Percentiles rank a stretch among this genome's conserved stretches.
Conservation (phyloP, 2,113 vertebrate genomes). For the Platanista minor region DNA sequence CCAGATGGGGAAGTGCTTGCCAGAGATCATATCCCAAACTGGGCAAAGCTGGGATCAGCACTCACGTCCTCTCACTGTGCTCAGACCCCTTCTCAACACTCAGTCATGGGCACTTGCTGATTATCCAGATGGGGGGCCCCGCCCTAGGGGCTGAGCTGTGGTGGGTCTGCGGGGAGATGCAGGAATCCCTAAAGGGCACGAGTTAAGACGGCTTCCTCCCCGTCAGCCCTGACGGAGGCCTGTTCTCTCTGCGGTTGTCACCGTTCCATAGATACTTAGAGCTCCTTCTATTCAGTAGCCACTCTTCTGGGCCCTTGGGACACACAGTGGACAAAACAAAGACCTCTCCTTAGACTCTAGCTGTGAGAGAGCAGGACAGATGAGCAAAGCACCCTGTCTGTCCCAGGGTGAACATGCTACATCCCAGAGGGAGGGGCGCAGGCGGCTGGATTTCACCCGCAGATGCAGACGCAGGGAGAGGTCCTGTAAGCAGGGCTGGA, state of each 20-base stretch:
- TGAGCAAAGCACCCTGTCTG: fast-evolving
- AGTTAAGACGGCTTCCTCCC: neutral
- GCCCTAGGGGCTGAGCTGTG: neutral
- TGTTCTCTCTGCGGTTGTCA: fast-evolving
- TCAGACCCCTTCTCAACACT: neutral
- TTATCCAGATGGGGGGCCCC: fast-evolving
- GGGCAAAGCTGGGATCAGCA: neutral
- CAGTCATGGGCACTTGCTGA: fast-evolving
- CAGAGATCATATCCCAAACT: fast-evolving
- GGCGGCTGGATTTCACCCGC: too few relatives aligned
- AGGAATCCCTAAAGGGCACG: neutral
- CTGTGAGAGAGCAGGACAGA: fast-evolving
- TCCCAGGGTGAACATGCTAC: fast-evolving
- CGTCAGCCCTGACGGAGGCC: neutral
- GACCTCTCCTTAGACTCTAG: fast-evolving
- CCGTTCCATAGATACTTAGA: neutral
- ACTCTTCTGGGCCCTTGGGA: neutral
- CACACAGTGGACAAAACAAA: neutral
- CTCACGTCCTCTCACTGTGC: neutral
- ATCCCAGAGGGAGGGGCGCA: neutral
- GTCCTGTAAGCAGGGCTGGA: neutral
- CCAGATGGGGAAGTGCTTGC: neutral
- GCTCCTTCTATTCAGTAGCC: neutral
- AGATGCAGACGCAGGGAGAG: too few relatives aligned
- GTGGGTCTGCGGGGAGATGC: too few relatives aligned